Percentiles rank a stretch among this genome's conserved stretches.
phyloP scores from a whole-genome alignment of 2,888 invertebrate species.

The Acanthococcus lagerstroemiae region DNA sequence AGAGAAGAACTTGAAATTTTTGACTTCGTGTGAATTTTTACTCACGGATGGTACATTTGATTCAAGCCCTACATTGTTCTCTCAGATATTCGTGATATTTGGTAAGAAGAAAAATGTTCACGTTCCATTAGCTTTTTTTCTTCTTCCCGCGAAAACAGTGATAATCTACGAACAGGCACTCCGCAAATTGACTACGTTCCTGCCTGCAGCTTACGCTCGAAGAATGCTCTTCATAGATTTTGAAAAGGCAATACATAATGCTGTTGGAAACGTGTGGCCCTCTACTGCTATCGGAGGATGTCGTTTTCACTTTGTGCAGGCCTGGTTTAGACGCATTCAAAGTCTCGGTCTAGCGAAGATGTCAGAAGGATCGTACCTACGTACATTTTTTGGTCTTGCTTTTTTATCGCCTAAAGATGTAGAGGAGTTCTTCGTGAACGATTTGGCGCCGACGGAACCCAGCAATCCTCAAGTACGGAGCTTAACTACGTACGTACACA shows the following conservation, averaged over 20 bases:
- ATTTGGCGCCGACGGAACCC: not conserved
- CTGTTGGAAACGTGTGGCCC: not conserved
- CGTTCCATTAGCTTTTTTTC: not conserved
- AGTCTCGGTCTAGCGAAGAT: not conserved
- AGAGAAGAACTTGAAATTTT: not conserved
- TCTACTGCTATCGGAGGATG: not conserved
- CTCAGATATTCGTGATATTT: not conserved
- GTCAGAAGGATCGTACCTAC: not conserved
- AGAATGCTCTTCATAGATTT: not conserved
- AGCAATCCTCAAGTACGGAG: not conserved
- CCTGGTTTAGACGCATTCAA: not conserved
- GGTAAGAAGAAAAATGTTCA: not conserved
- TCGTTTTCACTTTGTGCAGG: not conserved
- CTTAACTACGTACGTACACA: not conserved
- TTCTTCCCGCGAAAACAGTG: not conserved
- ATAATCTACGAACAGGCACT: not conserved
- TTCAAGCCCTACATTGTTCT: not conserved
- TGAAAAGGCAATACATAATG: not conserved
- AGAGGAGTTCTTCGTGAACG: not conserved
- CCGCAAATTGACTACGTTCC: not conserved
- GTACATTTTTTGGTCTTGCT: not conserved
- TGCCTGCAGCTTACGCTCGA: not conserved
- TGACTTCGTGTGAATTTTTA: not conserved
- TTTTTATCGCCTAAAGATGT: not conserved
- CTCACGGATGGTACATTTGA: not conserved